Conservation (phyloP, 2,797 vertebrate genomes). For the Sebastes flavidus region DNA sequence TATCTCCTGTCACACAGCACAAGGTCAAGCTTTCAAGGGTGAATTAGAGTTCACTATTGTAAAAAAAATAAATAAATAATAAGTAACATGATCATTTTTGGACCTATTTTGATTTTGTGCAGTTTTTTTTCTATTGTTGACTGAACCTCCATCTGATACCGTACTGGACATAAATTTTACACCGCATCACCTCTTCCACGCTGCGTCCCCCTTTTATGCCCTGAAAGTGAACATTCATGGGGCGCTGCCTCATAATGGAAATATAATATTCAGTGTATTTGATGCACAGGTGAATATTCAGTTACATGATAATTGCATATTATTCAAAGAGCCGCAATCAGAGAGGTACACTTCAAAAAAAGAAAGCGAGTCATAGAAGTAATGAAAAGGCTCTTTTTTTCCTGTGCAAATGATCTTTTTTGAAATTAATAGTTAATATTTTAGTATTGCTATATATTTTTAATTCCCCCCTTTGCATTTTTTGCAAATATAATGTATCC, state of each 20-base stretch:
- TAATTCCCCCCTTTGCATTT: constrained; percentile 84
- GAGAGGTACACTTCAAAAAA: constrained; percentile 49
- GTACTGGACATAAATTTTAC: constrained; percentile 37
- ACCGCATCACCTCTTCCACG: background rate
- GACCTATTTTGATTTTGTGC: constrained; percentile 28
- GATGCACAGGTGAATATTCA: constrained; percentile 51
- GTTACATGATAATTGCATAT: constrained; percentile 56
- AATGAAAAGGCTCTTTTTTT: constrained; percentile 77
- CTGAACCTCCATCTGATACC: constrained; percentile 31
- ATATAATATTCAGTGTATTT: constrained; percentile 45
- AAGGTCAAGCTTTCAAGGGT: constrained; percentile 79
- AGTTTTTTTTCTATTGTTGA: constrained; percentile 7
- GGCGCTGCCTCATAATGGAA: constrained; percentile 3
- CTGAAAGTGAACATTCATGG: constrained; percentile 30
- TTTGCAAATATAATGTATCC: constrained; percentile 87
- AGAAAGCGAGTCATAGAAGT: constrained; percentile 60
- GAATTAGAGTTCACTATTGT: constrained; percentile 77
- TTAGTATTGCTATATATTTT: constrained; percentile 86
- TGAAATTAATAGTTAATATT: constrained; percentile 87
- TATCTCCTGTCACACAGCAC: constrained; percentile 78
- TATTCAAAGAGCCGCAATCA: constrained; percentile 52
- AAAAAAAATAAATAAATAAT: constrained; percentile 36
- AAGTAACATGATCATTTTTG: constrained; percentile 22
- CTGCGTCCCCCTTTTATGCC: constrained; percentile 26
- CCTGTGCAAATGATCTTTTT: constrained; percentile 80